Conservation (phyloP, 2,888 invertebrate genomes). For the Fragum sueziense region DNA sequence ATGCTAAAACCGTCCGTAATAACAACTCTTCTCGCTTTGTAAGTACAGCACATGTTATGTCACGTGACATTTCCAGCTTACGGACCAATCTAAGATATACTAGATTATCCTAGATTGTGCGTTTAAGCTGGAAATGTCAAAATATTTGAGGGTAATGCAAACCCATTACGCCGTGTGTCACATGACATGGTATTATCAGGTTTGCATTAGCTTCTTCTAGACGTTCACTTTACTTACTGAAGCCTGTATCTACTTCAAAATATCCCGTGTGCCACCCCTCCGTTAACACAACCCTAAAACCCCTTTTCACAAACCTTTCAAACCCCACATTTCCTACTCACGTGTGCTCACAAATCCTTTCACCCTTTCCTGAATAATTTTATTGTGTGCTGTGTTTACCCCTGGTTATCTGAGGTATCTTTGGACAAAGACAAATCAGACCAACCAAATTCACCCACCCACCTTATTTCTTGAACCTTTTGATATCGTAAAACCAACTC, state of each 20-base stretch:
- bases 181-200: neutral
- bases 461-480: neutral
- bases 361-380: neutral
- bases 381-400: neutral
- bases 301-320: neutral
- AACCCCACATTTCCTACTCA: no score
- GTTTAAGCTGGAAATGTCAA: neutral
- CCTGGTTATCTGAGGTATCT: neutral
- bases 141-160: neutral
- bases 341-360: no score
- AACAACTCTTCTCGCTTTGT: constrained; percentile 99
- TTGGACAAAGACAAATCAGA: neutral
- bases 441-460: neutral
- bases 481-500: no score
- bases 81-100: no score
- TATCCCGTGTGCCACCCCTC: neutral
- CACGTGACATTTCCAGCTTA: no score
- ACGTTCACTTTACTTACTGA: neutral
- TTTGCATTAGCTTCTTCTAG: neutral
- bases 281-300: neutral
- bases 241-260: no score
- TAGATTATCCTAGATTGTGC: neutral
- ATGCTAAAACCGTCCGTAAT: constrained; percentile 87
- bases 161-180: neutral
- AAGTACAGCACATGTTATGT: constrained; percentile 86